Conservation (phyloP, 1,140 invertebrate species). For the Pachypeltis micranthus region DNA sequence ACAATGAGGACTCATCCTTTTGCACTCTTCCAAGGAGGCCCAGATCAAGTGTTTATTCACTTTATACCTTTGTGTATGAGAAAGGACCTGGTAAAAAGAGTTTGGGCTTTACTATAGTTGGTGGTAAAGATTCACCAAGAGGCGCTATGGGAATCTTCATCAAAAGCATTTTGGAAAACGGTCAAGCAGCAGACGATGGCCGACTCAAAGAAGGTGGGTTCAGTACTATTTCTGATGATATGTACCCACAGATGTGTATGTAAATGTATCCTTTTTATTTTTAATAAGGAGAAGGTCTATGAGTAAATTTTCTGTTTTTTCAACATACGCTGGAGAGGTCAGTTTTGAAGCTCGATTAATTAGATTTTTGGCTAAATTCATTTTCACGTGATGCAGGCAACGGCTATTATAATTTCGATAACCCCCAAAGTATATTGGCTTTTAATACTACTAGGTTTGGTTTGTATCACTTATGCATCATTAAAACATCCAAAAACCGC, state of each 20-base stretch:
- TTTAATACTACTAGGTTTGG: no score
- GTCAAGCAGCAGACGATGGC: slow-evolving; percentile 54
- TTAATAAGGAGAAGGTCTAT: background rate
- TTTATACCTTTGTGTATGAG: slow-evolving; percentile 63
- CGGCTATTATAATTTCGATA: no score
- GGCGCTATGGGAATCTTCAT: slow-evolving; percentile 63
- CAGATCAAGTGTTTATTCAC: slow-evolving; percentile 49
- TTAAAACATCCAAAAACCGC: no score
- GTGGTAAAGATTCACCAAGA: slow-evolving; percentile 56
- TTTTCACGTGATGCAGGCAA: no score
- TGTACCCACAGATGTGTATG: no score
- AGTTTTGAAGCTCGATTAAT: no score
- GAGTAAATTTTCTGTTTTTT: no score
- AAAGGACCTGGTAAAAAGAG: slow-evolving; percentile 76
- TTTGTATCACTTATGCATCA: no score
- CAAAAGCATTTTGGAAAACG: slow-evolving; percentile 53
- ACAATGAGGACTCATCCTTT: slow-evolving; percentile 40
- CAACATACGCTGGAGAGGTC: no score
- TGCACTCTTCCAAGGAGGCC: slow-evolving; percentile 56
- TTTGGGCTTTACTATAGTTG: slow-evolving; percentile 83
- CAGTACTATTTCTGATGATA: no score
- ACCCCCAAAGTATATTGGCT: no score
- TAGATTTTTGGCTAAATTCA: no score
- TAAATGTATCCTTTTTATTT: background rate
- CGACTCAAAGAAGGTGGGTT: slow-evolving; percentile 52